Percentiles rank a stretch among this genome's conserved stretches.
Evolutionary conservation across 2,113 vertebrate species (phyloP).

Genomic region (Phrynosoma platyrhinos): DNA sequence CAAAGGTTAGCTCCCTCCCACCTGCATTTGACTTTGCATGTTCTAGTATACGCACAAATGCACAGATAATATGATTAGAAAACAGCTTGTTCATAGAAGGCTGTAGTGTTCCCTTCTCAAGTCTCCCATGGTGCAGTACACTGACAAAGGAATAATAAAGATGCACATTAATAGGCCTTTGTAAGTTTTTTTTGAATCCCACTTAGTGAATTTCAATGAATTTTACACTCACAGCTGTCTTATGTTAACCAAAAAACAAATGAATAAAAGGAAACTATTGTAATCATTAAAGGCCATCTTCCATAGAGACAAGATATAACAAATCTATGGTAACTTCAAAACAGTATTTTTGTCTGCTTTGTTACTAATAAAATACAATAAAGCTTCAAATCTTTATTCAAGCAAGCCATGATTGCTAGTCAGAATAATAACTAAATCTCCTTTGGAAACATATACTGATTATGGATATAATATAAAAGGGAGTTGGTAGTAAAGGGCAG

Average conservation of each 20-base stretch:
- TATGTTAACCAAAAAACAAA: slow-evolving; percentile 25
- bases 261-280: slow-evolving; percentile 40
- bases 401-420: neutral
- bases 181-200: slow-evolving; percentile 3
- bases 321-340: slow-evolving; percentile 51
- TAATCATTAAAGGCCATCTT: slow-evolving; percentile 32
- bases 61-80: slow-evolving; percentile 55
- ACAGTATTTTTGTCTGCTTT: slow-evolving; percentile 40
- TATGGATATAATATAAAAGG: slow-evolving; percentile 24
- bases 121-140: slow-evolving; percentile 32
- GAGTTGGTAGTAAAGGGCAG: neutral
- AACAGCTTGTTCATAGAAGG: slow-evolving; percentile 48
- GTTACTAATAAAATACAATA: slow-evolving; percentile 39
- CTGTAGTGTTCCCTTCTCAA: slow-evolving; percentile 42
- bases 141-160: slow-evolving; percentile 42
- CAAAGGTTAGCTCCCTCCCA: slow-evolving; percentile 65
- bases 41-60: slow-evolving; percentile 49
- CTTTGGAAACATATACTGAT: neutral
- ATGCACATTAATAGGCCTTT: slow-evolving; percentile 17
- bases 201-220: slow-evolving; percentile 33
- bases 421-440: slow-evolving; percentile 8
- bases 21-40: slow-evolving; percentile 52
- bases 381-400: slow-evolving; percentile 38
- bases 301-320: slow-evolving; percentile 29
- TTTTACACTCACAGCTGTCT: slow-evolving; percentile 35